A percentile compares a stretch with the other conserved stretches of the same genome.
phyloP scores from a whole-genome alignment of 2,113 vertebrate genomes.

The Notiomystis cincta region DNA sequence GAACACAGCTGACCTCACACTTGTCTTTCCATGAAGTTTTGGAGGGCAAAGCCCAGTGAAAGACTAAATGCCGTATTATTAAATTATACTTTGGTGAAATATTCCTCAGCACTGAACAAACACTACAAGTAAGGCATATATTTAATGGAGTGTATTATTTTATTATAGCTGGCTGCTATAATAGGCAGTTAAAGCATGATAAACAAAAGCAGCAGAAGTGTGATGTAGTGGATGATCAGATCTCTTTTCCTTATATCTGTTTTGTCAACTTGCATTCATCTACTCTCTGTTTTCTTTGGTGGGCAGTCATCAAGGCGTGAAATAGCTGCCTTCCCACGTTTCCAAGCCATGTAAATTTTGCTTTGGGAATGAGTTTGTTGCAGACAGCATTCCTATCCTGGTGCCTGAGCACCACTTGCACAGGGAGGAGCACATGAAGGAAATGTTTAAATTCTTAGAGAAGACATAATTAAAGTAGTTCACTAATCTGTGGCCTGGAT shows the following conservation, averaged over 20 bases:
- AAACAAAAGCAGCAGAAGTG: slow-evolving; percentile 49
- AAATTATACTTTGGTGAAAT: not conserved
- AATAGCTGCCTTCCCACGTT: slow-evolving; percentile 36
- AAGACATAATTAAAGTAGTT: not conserved
- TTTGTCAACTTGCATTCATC: slow-evolving; percentile 52
- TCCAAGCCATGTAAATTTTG: not conserved
- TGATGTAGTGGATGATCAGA: slow-evolving; percentile 1
- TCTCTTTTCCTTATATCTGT: slow-evolving; percentile 6
- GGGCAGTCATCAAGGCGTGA: slow-evolving; percentile 56
- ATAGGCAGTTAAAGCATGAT: slow-evolving; percentile 46
- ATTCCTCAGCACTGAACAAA: slow-evolving; percentile 45
- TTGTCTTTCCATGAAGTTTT: not conserved
- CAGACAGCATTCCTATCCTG: not conserved
- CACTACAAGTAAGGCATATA: slow-evolving; percentile 57
- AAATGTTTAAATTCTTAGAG: slow-evolving; percentile 4
- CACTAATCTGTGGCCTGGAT: not conserved
- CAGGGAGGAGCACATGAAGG: not conserved
- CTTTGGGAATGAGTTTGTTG: slow-evolving; percentile 19
- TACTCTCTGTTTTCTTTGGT: slow-evolving; percentile 59
- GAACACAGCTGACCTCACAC: not conserved
- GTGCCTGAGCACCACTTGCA: not conserved
- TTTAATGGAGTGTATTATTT: slow-evolving; percentile 69
- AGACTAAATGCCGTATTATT: not conserved
- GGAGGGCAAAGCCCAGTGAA: slow-evolving; percentile 18
- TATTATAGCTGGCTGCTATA: slow-evolving; percentile 59